Evolutionary conservation across 2,888 invertebrate genomes (phyloP).

Genomic region (Amphipyra berbera): DNA sequence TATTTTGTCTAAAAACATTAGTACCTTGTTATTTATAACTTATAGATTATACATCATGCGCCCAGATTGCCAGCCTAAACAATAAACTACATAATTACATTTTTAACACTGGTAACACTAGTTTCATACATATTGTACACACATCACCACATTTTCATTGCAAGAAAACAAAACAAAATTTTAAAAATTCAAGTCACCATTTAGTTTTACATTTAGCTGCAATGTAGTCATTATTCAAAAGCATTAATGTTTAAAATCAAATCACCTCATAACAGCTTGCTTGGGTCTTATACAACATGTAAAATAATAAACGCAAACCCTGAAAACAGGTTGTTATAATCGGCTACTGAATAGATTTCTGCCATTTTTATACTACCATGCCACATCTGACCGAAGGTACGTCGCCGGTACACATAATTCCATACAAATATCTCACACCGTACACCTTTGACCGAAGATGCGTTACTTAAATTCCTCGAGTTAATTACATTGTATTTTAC

Average conservation of each 20-base stretch:
- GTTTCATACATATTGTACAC: constrained; percentile 62
- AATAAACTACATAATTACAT: constrained; percentile 62
- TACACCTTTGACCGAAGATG: too few relatives aligned
- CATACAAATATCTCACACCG: too few relatives aligned
- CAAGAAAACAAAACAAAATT: constrained; percentile 33
- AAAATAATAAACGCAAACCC: too few relatives aligned
- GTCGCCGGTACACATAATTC: too few relatives aligned
- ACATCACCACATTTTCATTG: constrained; percentile 43
- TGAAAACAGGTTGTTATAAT: too few relatives aligned
- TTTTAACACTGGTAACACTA: constrained; percentile 70
- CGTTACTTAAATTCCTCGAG: too few relatives aligned
- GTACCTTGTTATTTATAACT: constrained; percentile 37
- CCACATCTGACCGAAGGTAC: too few relatives aligned
- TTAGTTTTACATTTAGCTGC: constrained; percentile 46
- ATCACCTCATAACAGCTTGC: neutral
- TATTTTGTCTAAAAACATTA: constrained; percentile 21
- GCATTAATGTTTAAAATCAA: constrained; percentile 9
- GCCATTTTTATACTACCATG: too few relatives aligned
- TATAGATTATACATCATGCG: constrained; percentile 22
- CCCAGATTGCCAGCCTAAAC: constrained; percentile 56
- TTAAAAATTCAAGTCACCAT: constrained; percentile 28
- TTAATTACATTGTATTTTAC: too few relatives aligned
- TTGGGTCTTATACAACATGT: too few relatives aligned
- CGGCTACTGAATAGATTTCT: too few relatives aligned
- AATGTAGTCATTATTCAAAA: constrained; percentile 19